Conservation (phyloP, 2,888 invertebrate species). For the Cantharis flavilabris region DNA sequence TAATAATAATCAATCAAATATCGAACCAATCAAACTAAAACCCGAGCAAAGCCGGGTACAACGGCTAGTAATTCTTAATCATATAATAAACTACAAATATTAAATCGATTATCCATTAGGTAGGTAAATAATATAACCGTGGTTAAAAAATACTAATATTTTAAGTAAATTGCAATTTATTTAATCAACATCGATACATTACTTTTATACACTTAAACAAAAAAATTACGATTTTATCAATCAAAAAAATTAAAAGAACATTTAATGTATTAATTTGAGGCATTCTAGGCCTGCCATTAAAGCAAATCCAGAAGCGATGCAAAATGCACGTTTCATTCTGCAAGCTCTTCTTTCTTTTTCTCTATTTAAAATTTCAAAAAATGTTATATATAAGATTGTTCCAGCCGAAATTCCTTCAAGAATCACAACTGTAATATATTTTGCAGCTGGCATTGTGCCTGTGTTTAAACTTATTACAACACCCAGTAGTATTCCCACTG, state of each 20-base stretch:
- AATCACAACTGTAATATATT: conserved; percentile 21
- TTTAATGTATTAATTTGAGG: conserved; percentile 17
- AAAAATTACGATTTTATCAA: neutral
- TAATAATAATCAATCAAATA: too few relatives aligned
- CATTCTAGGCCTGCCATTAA: conserved; percentile 49
- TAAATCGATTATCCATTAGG: too few relatives aligned
- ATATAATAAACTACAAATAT: too few relatives aligned
- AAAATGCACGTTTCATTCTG: conserved; percentile 48
- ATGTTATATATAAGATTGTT: conserved; percentile 76
- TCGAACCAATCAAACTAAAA: too few relatives aligned
- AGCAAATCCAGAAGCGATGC: conserved; percentile 51
- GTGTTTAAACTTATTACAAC: conserved; percentile 53
- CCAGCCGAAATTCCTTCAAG: conserved; percentile 73
- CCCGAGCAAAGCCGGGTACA: too few relatives aligned
- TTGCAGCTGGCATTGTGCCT: conserved; percentile 48
- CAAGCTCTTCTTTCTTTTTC: conserved; percentile 66
- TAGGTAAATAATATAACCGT: neutral
- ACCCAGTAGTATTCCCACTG: conserved; percentile 58
- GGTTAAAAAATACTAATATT: neutral
- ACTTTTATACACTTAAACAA: neutral
- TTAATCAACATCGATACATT: neutral
- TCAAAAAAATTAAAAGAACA: neutral
- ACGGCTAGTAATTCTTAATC: too few relatives aligned
- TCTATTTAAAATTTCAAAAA: conserved; percentile 76
- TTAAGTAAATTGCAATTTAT: neutral